These are phyloP conservation scores for Gastracanthus pulcherrimus DNA, from an alignment of 2,888 invertebrate species.

Conservation along the genomic window DNA sequence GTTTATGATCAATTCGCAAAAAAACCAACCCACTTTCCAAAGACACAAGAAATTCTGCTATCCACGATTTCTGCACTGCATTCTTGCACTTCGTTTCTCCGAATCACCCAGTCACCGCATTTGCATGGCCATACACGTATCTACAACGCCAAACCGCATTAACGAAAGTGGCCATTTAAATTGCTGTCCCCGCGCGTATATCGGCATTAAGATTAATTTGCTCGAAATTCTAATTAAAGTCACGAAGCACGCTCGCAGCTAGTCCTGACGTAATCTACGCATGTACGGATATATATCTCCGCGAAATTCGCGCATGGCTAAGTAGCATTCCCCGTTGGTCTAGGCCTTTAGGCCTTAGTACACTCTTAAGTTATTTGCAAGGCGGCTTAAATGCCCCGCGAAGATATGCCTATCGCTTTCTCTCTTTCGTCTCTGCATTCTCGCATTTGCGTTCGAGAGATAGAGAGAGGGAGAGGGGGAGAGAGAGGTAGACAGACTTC, in stretches of 20 bases:
- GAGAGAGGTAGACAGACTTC: conserved; percentile 11
- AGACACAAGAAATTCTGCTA: neutral
- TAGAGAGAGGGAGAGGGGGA: neutral
- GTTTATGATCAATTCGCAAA: neutral
- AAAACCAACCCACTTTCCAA: neutral
- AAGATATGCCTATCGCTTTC: neutral
- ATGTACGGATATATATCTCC: neutral
- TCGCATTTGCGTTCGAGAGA: neutral
- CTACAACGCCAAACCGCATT: neutral
- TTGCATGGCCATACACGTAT: conserved; percentile 12
- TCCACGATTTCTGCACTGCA: neutral
- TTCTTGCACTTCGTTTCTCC: neutral
- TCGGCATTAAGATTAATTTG: neutral
- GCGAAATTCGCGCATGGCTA: conserved; percentile 11
- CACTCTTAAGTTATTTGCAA: conserved; percentile 39
- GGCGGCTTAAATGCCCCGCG: conserved; percentile 8
- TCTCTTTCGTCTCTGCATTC: neutral
- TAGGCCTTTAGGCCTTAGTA: conserved; percentile 8
- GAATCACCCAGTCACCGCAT: neutral
- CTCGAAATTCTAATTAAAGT: neutral
- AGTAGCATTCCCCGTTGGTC: conserved; percentile 1
- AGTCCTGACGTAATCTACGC: conserved; percentile 4
- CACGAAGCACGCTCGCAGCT: neutral
- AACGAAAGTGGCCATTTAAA: neutral
- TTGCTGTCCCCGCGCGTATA: neutral